Conservation (phyloP, 1,140 invertebrate genomes). For the Drosophila santomea region DNA sequence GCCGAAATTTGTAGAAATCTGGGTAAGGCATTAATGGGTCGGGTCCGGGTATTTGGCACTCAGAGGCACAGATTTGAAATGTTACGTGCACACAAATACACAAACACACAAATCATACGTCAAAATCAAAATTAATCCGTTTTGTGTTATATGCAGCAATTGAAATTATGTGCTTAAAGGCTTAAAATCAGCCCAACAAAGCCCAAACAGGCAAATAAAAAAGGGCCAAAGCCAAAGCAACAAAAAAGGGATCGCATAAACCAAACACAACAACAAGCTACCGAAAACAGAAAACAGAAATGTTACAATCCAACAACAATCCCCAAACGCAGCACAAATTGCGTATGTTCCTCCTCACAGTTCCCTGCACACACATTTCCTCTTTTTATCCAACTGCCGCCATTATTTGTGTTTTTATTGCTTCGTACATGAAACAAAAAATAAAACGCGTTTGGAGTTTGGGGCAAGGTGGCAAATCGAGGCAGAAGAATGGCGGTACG, state of each 20-base stretch:
- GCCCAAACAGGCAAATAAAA: slow-evolving; percentile 57
- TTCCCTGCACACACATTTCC: slow-evolving; percentile 34
- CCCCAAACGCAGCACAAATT: slow-evolving; percentile 73
- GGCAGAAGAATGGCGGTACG: slow-evolving; percentile 25
- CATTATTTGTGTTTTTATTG: slow-evolving; percentile 81
- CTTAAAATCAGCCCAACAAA: slow-evolving; percentile 66
- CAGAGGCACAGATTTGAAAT: slow-evolving; percentile 14
- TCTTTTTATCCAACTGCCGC: slow-evolving; percentile 54
- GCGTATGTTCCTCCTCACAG: slow-evolving; percentile 51
- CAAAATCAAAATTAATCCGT: slow-evolving; percentile 81
- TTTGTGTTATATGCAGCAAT: slow-evolving; percentile 79
- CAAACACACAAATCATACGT: slow-evolving; percentile 61
- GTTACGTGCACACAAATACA: slow-evolving; percentile 6
- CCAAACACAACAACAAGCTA: slow-evolving; percentile 19
- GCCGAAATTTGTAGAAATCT: slow-evolving; percentile 18
- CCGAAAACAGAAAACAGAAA: slow-evolving; percentile 31
- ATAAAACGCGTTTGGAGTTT: slow-evolving; percentile 9
- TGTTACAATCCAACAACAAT: slow-evolving; percentile 51
- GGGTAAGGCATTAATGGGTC: slow-evolving; percentile 29
- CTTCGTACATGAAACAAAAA: slow-evolving; percentile 70
- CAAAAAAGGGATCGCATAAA: slow-evolving; percentile 31
- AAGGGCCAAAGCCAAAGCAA: slow-evolving; percentile 16
- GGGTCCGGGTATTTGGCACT: slow-evolving; percentile 19
- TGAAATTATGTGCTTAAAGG: slow-evolving; percentile 82
- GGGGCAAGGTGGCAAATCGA: slow-evolving; percentile 46